Conservation (phyloP, 2,113 vertebrate genomes). For the Engystomops pustulosus region DNA sequence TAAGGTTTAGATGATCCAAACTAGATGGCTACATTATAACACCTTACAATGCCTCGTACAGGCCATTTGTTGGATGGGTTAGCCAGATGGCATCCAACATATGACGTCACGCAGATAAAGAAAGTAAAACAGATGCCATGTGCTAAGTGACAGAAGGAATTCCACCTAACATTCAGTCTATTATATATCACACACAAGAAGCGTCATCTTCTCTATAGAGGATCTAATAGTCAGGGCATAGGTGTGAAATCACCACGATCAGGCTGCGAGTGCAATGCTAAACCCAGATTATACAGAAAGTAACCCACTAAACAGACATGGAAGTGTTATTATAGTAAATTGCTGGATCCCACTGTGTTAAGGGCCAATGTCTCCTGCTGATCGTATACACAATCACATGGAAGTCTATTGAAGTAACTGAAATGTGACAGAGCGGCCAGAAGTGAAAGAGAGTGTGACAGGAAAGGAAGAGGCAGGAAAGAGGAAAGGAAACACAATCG, state of each 20-base stretch:
- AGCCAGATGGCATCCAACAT: slow-evolving; percentile 49
- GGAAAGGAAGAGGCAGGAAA: slow-evolving; percentile 29
- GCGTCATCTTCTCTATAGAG: background rate
- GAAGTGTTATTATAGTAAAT: slow-evolving; percentile 29
- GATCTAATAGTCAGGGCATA: background rate
- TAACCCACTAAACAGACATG: background rate
- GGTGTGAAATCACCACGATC: slow-evolving; percentile 2
- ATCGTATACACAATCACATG: slow-evolving; percentile 25
- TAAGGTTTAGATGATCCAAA: background rate
- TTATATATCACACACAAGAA: slow-evolving; percentile 10
- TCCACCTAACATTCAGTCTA: slow-evolving; percentile 1
- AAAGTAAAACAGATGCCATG: slow-evolving; percentile 26
- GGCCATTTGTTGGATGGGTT: slow-evolving; percentile 36
- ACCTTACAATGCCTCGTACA: slow-evolving; percentile 19
- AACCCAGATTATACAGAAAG: background rate
- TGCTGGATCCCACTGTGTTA: slow-evolving; percentile 20
- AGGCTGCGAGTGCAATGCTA: background rate
- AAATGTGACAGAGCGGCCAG: slow-evolving; percentile 20
- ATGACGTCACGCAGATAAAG: slow-evolving; percentile 39
- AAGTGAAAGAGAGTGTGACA: slow-evolving; percentile 22
- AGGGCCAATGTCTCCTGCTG: slow-evolving; percentile 34
- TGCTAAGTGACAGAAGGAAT: slow-evolving; percentile 33
- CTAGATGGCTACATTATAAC: background rate
- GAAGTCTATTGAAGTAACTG: slow-evolving; percentile 9
- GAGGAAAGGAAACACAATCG: background rate